Evolutionary conservation across 2,888 invertebrate genomes (phyloP).

Genomic region (Unio pictorum): DNA sequence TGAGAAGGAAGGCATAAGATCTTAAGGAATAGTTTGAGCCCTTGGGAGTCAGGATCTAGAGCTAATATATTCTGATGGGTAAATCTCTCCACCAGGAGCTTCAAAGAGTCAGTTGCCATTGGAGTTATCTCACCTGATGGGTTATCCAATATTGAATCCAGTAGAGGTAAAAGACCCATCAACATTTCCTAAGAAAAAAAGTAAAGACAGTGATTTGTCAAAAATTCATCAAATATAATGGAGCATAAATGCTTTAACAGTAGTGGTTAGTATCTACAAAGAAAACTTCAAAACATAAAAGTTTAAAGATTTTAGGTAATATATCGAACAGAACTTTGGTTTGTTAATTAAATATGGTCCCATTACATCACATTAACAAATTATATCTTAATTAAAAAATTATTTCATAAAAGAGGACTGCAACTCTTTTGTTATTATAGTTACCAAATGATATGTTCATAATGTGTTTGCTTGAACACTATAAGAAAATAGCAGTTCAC

Average conservation of each 20-base stretch:
- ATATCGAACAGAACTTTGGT: background rate
- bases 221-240: background rate
- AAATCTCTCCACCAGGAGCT: conserved; percentile 40
- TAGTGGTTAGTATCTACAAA: too few species aligned
- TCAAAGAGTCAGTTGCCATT: conserved; percentile 26
- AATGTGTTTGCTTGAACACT: too few species aligned
- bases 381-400: background rate
- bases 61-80: conserved; percentile 33
- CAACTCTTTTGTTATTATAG: too few species aligned
- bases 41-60: conserved; percentile 9
- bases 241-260: background rate
- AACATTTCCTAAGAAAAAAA: conserved; percentile 38
- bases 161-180: conserved; percentile 32
- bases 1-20: conserved; percentile 5
- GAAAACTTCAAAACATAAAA: too few species aligned
- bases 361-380: background rate
- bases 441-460: too few species aligned
- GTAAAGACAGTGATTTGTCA: background rate
- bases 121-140: conserved; percentile 8
- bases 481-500: too few species aligned
- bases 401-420: too few species aligned
- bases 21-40: conserved; percentile 24
- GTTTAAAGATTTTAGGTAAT: too few species aligned
- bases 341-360: background rate
- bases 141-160: conserved; percentile 26